phyloP scores from a whole-genome alignment of 2,797 vertebrate species.

The Artibeus jamaicensis region DNA sequence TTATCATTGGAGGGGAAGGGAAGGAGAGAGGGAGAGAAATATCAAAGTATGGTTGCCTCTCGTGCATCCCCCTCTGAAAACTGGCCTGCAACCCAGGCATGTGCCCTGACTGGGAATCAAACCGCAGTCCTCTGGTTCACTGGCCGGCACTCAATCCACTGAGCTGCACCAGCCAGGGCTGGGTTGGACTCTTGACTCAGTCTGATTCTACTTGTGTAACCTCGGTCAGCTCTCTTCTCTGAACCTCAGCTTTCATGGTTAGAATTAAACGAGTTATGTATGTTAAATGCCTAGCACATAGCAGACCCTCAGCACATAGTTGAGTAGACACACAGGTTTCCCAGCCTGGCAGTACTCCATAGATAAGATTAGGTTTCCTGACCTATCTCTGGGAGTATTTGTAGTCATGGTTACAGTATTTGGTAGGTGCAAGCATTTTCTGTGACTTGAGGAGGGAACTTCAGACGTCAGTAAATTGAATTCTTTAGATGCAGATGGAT shows the following conservation, averaged over 20 bases:
- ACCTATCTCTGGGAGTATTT: not conserved
- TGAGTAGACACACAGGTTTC: not conserved
- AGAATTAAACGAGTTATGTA: not conserved
- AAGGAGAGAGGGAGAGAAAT: too few relatives aligned
- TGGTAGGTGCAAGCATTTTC: not conserved
- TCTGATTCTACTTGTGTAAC: not conserved
- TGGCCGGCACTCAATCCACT: too few relatives aligned
- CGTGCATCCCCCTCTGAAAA: too few relatives aligned
- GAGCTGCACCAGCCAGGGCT: too few relatives aligned
- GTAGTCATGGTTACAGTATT: constrained; percentile 22
- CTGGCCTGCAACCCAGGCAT: too few relatives aligned
- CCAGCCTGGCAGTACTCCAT: constrained; percentile 4
- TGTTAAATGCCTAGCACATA: not conserved
- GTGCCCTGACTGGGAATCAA: too few relatives aligned
- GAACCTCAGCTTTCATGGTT: not conserved
- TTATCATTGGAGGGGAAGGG: too few relatives aligned
- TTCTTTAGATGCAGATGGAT: constrained; percentile 1
- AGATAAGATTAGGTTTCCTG: constrained; percentile 42
- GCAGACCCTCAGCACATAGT: not conserved
- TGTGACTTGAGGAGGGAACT: not conserved
- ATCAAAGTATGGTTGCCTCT: too few relatives aligned
- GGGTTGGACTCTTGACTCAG: not conserved
- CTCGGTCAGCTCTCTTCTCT: not conserved
- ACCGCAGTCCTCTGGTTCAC: too few relatives aligned
- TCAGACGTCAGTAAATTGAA: not conserved